Conservation (phyloP, 2,797 vertebrate species). For the Scolopax rusticola region DNA sequence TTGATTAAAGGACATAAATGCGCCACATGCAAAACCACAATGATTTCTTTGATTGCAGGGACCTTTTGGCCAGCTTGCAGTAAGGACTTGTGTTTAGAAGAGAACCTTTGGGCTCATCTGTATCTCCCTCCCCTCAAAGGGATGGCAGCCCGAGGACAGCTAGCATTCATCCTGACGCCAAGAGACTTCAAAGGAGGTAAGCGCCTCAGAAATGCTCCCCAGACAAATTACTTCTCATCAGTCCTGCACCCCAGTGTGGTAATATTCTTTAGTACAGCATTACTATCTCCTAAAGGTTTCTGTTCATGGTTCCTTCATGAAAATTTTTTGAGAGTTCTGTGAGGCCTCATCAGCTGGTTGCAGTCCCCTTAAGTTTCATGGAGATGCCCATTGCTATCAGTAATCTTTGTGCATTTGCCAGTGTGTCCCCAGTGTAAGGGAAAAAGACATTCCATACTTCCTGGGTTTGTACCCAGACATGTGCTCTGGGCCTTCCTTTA, state of each 20-base stretch:
- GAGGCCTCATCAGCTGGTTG: not conserved
- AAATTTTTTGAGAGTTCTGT: not conserved
- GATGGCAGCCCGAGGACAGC: constrained; percentile 71
- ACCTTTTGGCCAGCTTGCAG: constrained; percentile 72
- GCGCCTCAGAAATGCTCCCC: constrained; percentile 65
- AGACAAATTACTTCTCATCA: constrained; percentile 4
- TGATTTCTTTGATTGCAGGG: constrained; percentile 76
- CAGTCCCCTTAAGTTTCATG: not conserved
- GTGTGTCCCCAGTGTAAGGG: not conserved
- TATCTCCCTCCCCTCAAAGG: constrained; percentile 74
- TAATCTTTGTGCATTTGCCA: not conserved
- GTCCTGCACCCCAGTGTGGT: not conserved
- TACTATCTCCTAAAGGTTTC: not conserved
- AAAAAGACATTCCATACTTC: not conserved
- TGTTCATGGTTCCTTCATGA: not conserved
- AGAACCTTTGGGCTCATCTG: constrained; percentile 72
- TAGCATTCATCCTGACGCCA: constrained; percentile 67
- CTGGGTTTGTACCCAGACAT: not conserved
- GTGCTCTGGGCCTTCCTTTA: not conserved
- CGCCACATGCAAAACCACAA: constrained; percentile 72
- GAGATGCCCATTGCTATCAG: not conserved
- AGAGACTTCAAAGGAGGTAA: constrained; percentile 72
- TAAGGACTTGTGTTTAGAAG: constrained; percentile 78
- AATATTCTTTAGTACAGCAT: not conserved
- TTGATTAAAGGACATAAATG: constrained; percentile 60